phyloP scores from a whole-genome alignment of 2,888 invertebrate genomes.

The Drosophila rubida region DNA sequence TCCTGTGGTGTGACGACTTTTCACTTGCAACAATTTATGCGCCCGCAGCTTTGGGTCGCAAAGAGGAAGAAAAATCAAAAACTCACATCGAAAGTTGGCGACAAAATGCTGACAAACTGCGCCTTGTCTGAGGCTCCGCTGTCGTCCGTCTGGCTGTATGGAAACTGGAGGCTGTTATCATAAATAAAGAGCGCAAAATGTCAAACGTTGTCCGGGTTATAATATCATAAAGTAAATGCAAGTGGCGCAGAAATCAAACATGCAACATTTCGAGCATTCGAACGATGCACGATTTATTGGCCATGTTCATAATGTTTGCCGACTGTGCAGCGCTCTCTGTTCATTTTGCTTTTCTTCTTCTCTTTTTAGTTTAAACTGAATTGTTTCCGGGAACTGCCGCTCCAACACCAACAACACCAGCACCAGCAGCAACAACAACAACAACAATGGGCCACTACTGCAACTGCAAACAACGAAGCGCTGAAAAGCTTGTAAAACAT shows the following conservation, averaged over 20 bases:
- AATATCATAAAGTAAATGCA: constrained; percentile 79
- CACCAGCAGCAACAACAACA: constrained; percentile 38
- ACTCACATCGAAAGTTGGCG: constrained; percentile 50
- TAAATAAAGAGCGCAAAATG: constrained; percentile 74
- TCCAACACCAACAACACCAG: constrained; percentile 67
- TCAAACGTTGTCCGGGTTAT: constrained; percentile 68
- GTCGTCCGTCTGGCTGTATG: constrained; percentile 20
- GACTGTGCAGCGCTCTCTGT: constrained; percentile 40
- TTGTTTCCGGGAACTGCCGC: constrained; percentile 79
- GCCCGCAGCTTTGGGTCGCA: constrained; percentile 70
- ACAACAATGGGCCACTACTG: constrained; percentile 56
- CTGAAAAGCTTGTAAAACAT: constrained; percentile 79
- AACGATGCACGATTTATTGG: constrained; percentile 78
- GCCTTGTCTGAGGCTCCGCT: constrained; percentile 24
- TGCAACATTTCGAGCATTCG: constrained; percentile 69
- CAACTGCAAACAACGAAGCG: constrained; percentile 63
- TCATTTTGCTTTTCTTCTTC: not conserved
- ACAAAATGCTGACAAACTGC: constrained; percentile 78
- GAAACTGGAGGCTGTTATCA: constrained; percentile 67
- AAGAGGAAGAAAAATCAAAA: constrained; percentile 10
- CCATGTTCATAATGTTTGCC: constrained; percentile 69
- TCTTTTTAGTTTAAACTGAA: constrained; percentile 67
- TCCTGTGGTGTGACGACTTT: constrained; percentile 51
- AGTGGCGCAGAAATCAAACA: constrained; percentile 78
- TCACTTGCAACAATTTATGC: constrained; percentile 41